phyloP scores from a whole-genome alignment of 2,888 invertebrate species.

The Ganaspis brasiliensis region DNA sequence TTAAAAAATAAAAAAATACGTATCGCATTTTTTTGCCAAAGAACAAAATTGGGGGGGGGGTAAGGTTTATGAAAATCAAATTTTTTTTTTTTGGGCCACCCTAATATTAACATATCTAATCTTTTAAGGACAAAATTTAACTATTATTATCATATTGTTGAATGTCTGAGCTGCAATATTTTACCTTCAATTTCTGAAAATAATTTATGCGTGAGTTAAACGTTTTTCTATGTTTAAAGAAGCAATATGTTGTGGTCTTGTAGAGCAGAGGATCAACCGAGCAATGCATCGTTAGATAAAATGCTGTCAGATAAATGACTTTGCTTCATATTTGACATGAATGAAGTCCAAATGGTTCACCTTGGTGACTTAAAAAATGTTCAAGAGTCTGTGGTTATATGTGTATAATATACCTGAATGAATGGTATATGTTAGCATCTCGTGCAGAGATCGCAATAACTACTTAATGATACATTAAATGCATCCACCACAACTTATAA shows the following conservation, averaged over 20 bases:
- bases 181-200: too few species aligned
- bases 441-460: constrained; percentile 69
- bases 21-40: too few species aligned
- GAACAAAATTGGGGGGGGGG: too few species aligned
- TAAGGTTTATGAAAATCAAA: too few species aligned
- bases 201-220: neutral
- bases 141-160: too few species aligned
- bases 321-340: constrained; percentile 77
- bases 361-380: constrained; percentile 55
- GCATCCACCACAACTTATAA: constrained; percentile 48
- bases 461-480: constrained; percentile 75
- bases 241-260: neutral
- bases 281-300: constrained; percentile 76
- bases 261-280: constrained; percentile 57
- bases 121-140: too few species aligned
- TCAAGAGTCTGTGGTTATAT: constrained; percentile 49
- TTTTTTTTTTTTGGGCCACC: too few species aligned
- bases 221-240: neutral
- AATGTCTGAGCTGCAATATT: too few species aligned
- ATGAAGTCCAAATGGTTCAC: constrained; percentile 76
- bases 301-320: constrained; percentile 76
- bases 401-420: constrained; percentile 52
- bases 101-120: too few species aligned
- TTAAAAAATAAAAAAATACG: too few species aligned
- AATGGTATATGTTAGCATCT: constrained; percentile 35